Conservation (phyloP, 2,888 invertebrate species). For the Brachyopa scutellaris region DNA sequence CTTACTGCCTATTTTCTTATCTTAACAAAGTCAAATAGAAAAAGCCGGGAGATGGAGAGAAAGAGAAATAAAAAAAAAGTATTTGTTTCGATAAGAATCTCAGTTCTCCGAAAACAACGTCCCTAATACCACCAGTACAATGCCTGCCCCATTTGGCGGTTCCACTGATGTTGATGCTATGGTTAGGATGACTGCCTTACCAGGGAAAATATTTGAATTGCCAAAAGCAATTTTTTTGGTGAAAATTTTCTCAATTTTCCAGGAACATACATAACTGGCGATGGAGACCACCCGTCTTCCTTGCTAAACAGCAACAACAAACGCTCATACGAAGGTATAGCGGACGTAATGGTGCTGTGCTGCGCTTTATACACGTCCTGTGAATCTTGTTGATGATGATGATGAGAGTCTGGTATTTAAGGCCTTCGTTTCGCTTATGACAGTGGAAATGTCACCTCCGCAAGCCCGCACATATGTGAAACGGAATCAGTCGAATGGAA, state of each 20-base stretch:
- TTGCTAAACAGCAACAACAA: background rate
- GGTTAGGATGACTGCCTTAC: background rate
- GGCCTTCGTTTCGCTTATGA: slow-evolving; percentile 30
- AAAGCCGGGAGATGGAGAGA: background rate
- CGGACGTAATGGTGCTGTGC: slow-evolving; percentile 46
- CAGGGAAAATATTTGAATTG: slow-evolving; percentile 46
- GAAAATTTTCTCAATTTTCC: slow-evolving; percentile 38
- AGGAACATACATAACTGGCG: slow-evolving; percentile 11
- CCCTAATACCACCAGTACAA: slow-evolving; percentile 12
- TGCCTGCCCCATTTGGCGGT: slow-evolving; percentile 9
- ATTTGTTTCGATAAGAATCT: slow-evolving; percentile 60
- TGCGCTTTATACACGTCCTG: slow-evolving; percentile 14
- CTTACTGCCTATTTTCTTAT: slow-evolving; percentile 61
- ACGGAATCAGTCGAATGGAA: slow-evolving; percentile 56
- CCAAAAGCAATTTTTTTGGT: slow-evolving; percentile 44
- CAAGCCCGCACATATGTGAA: background rate
- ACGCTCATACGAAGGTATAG: background rate
- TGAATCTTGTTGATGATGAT: slow-evolving; percentile 36
- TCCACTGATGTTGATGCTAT: too few species aligned
- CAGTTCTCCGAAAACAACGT: background rate
- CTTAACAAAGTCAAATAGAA: slow-evolving; percentile 24
- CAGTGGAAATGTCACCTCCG: background rate
- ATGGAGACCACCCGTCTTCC: background rate
- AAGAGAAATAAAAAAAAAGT: slow-evolving; percentile 1
- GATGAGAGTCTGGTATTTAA: slow-evolving; percentile 43